phyloP scores from a whole-genome alignment of 2,113 vertebrate genomes.

The Telmatochromis sp. region DNA sequence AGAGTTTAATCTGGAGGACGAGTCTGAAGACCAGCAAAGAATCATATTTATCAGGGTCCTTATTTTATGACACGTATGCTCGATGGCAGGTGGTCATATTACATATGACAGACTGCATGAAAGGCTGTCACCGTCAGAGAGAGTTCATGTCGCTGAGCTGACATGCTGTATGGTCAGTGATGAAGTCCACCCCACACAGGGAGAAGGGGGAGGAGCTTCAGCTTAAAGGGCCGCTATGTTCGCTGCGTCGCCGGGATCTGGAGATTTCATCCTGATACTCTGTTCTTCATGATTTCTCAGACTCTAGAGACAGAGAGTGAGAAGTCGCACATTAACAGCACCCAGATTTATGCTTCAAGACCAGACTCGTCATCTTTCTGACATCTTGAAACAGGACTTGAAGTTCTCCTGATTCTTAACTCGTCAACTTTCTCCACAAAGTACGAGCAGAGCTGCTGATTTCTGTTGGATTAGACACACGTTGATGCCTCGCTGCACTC shows the following conservation, averaged over 20 bases:
- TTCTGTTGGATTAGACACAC: background rate
- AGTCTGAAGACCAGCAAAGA: background rate
- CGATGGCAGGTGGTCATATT: background rate
- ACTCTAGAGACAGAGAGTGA: background rate
- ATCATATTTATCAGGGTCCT: background rate
- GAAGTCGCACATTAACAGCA: fast-evolving
- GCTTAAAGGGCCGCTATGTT: fast-evolving
- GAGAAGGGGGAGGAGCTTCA: background rate
- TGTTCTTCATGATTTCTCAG: background rate
- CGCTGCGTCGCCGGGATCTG: background rate
- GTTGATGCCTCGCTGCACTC: background rate
- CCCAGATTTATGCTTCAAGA: background rate
- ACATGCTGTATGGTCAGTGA: background rate
- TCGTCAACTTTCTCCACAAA: background rate
- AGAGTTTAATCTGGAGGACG: background rate
- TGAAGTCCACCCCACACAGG: background rate
- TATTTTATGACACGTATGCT: background rate
- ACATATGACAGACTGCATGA: background rate
- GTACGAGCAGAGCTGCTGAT: background rate
- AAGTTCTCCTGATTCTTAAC: background rate
- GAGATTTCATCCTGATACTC: background rate
- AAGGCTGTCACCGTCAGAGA: background rate
- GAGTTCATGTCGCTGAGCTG: fast-evolving
- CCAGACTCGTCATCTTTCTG: background rate
- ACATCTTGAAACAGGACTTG: background rate